Base-by-base conservation (phyloP, 2,113 vertebrate genomes). In the Panurus biarmicus region DNA sequence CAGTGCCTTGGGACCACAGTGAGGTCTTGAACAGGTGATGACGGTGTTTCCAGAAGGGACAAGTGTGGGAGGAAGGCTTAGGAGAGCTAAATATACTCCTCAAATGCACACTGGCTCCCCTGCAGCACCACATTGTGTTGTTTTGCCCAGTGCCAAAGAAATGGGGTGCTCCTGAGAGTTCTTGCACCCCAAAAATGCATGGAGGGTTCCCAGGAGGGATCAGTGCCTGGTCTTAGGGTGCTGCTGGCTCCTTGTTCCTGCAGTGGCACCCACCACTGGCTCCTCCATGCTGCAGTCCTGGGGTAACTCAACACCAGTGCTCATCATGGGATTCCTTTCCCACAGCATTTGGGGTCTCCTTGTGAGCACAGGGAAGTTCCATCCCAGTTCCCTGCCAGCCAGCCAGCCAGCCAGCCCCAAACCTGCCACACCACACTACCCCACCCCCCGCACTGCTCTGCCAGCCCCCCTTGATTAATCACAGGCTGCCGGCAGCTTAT, bases 401-500 rank as follows among this genome's bases (percentile, higher is more conserved):
- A 0, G 24, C n/a, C 2, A 1, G 53, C 48, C 29, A 0, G 24
- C n/a, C 2, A 1, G 53, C 48, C 29, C 54, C 1, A 0, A 66
- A 11, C 42, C 40, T 81, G 28, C 42, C 42, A 17, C 54, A 60
- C 40, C 5, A 11, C 38, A 25, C 10, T 6, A 10, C 3, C 22
- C 26, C 38, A 47, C 25, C 33, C 3, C 22, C 26, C 38, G 47
- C 25, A 29, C 3, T 0, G 0, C 82, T 77, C 69, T 9, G 7
- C 53, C 84, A 93, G 82, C 95, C 78, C 90, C 80, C 84, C 96
- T 62, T 97, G 97, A 97, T 97, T 98, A 98, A 98, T 97, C 97
- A 96, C 92, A 94, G 87, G 93, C 97, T 94, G 96, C 97, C 69
- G 15, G 90, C 96, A 97, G 97, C 97, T 98, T 98, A 98, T 98